These are phyloP conservation scores for Porites lutea DNA, from an alignment of 64 coral and sea anemone genomes.

Conservation along the genomic window DNA sequence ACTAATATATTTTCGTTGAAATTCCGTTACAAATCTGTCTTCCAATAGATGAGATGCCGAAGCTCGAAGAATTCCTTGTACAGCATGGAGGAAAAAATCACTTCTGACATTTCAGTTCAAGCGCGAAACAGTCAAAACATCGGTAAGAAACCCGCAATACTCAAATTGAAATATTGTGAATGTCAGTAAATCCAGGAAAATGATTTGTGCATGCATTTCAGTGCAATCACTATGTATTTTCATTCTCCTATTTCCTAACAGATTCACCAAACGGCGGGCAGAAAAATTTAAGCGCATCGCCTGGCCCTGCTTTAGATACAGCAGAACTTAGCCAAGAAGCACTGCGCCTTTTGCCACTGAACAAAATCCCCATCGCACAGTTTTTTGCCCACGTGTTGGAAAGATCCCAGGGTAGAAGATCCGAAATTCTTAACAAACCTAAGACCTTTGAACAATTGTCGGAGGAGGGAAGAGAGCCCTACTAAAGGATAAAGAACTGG, in stretches of 20 bases:
- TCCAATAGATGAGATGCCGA: neutral
- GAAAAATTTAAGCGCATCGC: neutral
- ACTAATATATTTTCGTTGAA: constrained; percentile 3
- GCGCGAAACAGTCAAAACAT: neutral
- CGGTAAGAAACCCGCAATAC: neutral
- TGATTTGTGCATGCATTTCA: neutral
- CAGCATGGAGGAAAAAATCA: constrained; percentile 2
- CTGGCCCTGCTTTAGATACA: neutral
- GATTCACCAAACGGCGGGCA: neutral
- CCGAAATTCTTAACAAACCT: constrained; percentile 7
- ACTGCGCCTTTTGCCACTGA: neutral
- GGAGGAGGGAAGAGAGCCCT: constrained; percentile 10
- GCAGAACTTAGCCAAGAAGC: neutral
- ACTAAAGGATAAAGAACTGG: constrained; percentile 7
- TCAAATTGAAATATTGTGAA: neutral
- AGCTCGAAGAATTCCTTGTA: constrained; percentile 2
- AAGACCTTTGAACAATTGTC: constrained; percentile 2
- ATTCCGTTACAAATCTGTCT: neutral
- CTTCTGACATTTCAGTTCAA: constrained; percentile 1
- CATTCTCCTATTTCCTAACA: neutral
- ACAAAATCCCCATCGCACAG: constrained; percentile 7
- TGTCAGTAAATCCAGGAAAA: neutral
- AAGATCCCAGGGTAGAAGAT: constrained; percentile 19
- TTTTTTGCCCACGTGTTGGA: constrained; percentile 5
- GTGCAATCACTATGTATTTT: neutral